Evolutionary conservation across 2,888 invertebrate genomes (phyloP), one percentile per base, ranked within the genome.

Genomic region (Hoplodrina blanda): DNA sequence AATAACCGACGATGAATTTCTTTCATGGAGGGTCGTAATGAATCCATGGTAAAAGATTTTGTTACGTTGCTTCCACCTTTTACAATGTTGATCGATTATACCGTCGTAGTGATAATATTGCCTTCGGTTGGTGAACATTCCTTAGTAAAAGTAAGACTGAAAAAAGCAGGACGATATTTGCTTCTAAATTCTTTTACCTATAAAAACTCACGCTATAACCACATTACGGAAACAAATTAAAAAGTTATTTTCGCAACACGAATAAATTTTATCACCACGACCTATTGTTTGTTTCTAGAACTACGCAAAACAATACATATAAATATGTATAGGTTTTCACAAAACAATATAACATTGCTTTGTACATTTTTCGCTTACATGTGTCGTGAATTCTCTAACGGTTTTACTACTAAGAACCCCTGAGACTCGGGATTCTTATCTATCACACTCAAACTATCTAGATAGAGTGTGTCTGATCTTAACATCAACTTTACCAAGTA

Each of bases 211-310:
- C 52, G 72, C 72, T 11, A 52, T 37, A 7, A 55, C 10, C 44
- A 56, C 59, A 52, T 77, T 57, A 78, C 13, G 52, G 30, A 50
- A 41, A 49, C n/a, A 53, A 69, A 73, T 61, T 41, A 71, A 62
- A 71, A 72, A 73, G 53, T 57, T 71, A 72, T 71, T 69, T 70
- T 25, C 49, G 30, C 17, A 49, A 52, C 57, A 50, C 17, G 17
- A 44, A 50, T 55, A 50, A 73, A 53, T 17, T 62, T 62, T 57
- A 73, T 44, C 56, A 33, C 20, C 13, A 55, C 13, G 4, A 50
- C 68, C 55, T 25, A 37, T 80, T 63, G 20, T 68, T 64, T 55
- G 20, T 17, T 41, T 61, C 13, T n/a, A 56, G 25, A 72, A 72
- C 49, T 4, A 50, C 37, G 20, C 54, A 37, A 78, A 55, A 50